phyloP scores from a whole-genome alignment of 2,797 vertebrate species.

The Peromyscus eremicus region DNA sequence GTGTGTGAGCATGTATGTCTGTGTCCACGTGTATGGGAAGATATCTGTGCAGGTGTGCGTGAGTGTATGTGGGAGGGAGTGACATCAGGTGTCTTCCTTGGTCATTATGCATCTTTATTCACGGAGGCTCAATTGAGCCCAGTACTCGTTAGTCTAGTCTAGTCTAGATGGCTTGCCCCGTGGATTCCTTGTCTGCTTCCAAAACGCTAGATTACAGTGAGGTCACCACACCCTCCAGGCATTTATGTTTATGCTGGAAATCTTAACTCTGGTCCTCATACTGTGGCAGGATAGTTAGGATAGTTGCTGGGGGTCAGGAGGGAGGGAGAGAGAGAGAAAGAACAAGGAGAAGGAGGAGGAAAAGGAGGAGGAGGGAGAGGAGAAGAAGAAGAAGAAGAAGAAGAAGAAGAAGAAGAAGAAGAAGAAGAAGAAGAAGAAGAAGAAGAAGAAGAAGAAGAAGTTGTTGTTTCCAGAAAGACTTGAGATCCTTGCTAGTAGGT shows the following conservation, averaged over 20 bases:
- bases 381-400: too few species aligned
- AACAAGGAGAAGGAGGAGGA: too few species aligned
- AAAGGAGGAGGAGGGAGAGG: rapidly evolving
- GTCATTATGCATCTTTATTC: not conserved
- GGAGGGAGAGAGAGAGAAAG: too few species aligned
- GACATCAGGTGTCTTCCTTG: not conserved
- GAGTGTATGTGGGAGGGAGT: not conserved
- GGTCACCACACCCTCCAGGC: not conserved
- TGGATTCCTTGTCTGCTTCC: not conserved
- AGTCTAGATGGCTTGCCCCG: not conserved
- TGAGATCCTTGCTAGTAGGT: not conserved
- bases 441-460: too few species aligned
- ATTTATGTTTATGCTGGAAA: not conserved
- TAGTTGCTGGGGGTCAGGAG: not conserved
- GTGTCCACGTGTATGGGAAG: not conserved
- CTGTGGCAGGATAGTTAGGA: not conserved
- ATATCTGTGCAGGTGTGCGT: not conserved
- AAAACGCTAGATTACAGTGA: not conserved
- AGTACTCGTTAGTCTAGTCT: too few species aligned
- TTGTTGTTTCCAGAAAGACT: not conserved
- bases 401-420: too few species aligned
- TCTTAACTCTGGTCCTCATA: not conserved
- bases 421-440: too few species aligned
- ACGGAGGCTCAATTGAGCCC: not conserved
- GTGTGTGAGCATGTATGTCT: not conserved